Evolutionary conservation across 1,140 invertebrate genomes (phyloP).

Genomic region (Heliconius eleuchia): DNA sequence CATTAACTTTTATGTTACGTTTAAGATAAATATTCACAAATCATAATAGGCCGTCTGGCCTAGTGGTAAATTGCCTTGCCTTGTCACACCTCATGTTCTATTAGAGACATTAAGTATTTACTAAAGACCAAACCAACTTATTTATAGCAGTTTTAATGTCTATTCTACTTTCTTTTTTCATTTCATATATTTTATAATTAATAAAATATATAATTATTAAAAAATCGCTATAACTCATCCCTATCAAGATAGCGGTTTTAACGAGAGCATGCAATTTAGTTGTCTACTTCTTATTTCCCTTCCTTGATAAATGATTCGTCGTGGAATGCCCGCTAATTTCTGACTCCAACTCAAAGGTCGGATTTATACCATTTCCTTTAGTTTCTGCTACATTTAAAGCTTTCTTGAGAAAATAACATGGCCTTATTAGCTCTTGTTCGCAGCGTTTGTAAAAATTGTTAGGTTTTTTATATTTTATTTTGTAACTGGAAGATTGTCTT

Average conservation of each 20-base stretch:
- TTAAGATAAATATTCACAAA: no score
- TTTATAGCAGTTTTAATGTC: no score
- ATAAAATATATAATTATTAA: no score
- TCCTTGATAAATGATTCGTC: conserved; percentile 52
- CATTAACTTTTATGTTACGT: no score
- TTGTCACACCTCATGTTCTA: no score
- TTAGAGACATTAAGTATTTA: no score
- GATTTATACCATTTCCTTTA: conserved; percentile 18
- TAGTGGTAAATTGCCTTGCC: no score
- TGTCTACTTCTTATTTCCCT: conserved; percentile 52
- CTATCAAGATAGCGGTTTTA: conserved; percentile 37
- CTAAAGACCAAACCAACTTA: no score
- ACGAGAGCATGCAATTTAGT: conserved; percentile 56
- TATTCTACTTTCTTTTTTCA: no score
- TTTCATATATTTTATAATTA: no score
- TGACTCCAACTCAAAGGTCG: conserved; percentile 40
- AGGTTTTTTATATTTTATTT: background rate
- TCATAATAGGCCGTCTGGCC: no score
- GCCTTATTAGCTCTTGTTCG: conserved; percentile 14
- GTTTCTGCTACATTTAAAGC: conserved; percentile 14
- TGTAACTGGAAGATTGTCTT: background rate
- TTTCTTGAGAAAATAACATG: conserved; percentile 15
- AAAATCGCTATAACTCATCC: conserved; percentile 25
- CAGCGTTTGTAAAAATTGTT: background rate
- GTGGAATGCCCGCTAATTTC: conserved; percentile 58